phyloP scores from a whole-genome alignment of 2,888 invertebrate species.

The Dryadula phaetusa region DNA sequence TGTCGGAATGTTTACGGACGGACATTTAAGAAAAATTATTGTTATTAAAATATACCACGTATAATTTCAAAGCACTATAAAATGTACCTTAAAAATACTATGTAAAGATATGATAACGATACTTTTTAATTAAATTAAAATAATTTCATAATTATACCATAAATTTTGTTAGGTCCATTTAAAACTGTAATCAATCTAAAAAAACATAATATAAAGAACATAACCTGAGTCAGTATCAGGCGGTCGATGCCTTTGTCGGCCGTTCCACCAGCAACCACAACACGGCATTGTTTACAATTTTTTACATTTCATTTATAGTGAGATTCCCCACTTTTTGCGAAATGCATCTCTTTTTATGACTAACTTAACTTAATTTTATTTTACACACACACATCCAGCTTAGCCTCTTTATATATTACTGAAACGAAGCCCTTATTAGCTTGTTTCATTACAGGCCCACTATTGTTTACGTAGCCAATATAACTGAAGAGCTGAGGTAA shows the following conservation, averaged over 20 bases:
- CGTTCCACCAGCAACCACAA: slow-evolving; percentile 82
- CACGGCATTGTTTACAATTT: slow-evolving; percentile 66
- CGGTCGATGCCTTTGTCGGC: slow-evolving; percentile 78
- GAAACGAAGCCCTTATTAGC: slow-evolving; percentile 11
- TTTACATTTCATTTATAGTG: slow-evolving; percentile 39
- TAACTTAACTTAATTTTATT: neutral
- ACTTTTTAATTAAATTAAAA: neutral
- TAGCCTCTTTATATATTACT: slow-evolving; percentile 17
- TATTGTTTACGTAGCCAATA: slow-evolving; percentile 50
- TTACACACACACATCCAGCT: neutral
- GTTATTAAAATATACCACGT: neutral
- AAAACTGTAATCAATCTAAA: neutral
- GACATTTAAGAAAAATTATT: slow-evolving; percentile 9
- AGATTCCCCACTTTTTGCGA: neutral
- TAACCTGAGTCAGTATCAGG: slow-evolving; percentile 72
- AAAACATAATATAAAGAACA: slow-evolving; percentile 10
- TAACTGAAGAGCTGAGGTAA: slow-evolving; percentile 51
- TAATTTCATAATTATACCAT: neutral
- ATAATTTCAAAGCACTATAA: neutral
- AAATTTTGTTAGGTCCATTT: neutral
- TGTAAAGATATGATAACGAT: neutral
- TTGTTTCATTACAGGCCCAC: slow-evolving; percentile 43
- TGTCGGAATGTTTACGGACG: neutral
- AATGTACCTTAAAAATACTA: too few species aligned
- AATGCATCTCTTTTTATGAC: neutral